A percentile compares a stretch with the other conserved stretches of the same genome.
Evolutionary conservation across 2,113 vertebrate genomes (phyloP).

Genomic region (Micronycteris hirsuta): DNA sequence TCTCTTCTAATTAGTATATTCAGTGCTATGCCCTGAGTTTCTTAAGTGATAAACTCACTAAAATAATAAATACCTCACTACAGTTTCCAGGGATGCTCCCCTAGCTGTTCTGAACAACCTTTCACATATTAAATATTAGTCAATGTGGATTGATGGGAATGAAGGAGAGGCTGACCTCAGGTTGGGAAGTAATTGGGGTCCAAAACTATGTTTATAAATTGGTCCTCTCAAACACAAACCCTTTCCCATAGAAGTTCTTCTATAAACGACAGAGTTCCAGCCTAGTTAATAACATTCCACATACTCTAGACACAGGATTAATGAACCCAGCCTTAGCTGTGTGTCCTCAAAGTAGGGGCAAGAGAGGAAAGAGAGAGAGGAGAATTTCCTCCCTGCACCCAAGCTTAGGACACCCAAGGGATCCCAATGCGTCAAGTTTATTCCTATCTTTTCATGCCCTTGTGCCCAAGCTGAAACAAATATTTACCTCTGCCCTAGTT

Average conservation of each 20-base stretch:
- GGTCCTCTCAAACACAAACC: neutral
- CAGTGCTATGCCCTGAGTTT: neutral
- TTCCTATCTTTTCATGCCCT: neutral
- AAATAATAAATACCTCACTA: neutral
- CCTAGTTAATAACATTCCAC: neutral
- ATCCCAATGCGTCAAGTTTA: neutral
- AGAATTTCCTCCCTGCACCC: neutral
- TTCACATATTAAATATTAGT: neutral
- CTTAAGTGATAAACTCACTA: neutral
- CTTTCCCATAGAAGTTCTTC: neutral
- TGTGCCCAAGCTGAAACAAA: slow-evolving; percentile 23
- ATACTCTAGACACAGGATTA: neutral
- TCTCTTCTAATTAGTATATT: neutral
- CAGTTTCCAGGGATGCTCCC: neutral
- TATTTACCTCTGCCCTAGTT: neutral
- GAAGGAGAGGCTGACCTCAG: neutral
- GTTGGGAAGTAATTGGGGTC: neutral
- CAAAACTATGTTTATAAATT: neutral
- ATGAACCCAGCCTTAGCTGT: neutral
- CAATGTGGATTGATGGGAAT: neutral
- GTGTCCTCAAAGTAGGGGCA: neutral
- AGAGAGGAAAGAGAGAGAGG: neutral
- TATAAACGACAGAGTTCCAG: neutral
- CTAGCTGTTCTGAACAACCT: neutral
- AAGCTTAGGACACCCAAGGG: neutral